Evolutionary conservation across 2,888 invertebrate species (phyloP).

Genomic region (Leucophenga montana): DNA sequence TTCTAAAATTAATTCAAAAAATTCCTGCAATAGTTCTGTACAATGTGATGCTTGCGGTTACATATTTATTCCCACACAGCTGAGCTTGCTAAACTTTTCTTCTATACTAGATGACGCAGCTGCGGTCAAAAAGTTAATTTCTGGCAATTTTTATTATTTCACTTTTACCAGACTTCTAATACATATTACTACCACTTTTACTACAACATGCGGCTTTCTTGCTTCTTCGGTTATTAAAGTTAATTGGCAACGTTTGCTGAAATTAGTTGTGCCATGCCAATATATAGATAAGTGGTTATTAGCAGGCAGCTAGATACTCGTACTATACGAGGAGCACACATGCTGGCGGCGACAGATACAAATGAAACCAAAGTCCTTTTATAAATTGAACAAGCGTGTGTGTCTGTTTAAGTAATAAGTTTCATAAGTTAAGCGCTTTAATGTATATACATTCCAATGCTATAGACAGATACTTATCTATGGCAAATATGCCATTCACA

Average conservation of each 20-base stretch:
- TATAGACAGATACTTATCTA: too few relatives aligned
- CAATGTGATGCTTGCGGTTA: background rate
- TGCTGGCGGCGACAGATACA: too few relatives aligned
- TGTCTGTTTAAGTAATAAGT: too few relatives aligned
- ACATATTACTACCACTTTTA: background rate
- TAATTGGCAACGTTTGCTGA: conserved; percentile 14
- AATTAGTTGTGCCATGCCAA: too few relatives aligned
- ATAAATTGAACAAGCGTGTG: too few relatives aligned
- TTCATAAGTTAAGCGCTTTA: too few relatives aligned
- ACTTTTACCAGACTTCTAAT: background rate
- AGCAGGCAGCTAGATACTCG: too few relatives aligned
- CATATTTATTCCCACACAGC: background rate
- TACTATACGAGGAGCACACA: too few relatives aligned
- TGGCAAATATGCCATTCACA: too few relatives aligned
- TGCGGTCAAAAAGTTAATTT: conserved; percentile 20
- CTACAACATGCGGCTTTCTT: background rate
- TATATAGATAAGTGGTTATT: too few relatives aligned
- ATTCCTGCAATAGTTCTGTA: background rate
- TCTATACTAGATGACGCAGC: background rate
- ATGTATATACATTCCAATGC: too few relatives aligned
- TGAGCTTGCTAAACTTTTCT: background rate
- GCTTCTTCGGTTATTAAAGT: conserved; percentile 19
- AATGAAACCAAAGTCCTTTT: too few relatives aligned
- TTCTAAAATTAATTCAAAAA: background rate
- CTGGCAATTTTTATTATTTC: conserved; percentile 12